Percentiles rank a stretch among this genome's conserved stretches.
These are phyloP conservation scores for Nannoperca obscura DNA, from an alignment of 2,797 vertebrate genomes.

Conservation along the genomic window DNA sequence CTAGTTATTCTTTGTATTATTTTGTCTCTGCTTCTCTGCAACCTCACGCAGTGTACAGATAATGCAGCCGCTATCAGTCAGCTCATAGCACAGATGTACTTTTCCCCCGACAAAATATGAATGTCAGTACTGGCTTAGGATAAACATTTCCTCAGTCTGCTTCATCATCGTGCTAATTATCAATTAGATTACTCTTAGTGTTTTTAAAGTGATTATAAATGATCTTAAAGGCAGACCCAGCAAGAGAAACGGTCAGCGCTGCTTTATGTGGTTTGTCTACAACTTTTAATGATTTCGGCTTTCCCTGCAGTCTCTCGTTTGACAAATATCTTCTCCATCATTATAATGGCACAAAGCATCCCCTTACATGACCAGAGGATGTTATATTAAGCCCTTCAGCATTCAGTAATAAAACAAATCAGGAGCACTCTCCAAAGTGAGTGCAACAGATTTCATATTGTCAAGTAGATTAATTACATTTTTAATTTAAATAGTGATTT, in stretches of 20 bases:
- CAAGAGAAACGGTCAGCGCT: slow-evolving; percentile 29
- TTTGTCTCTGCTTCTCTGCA: slow-evolving; percentile 11
- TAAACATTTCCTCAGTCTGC: slow-evolving; percentile 9
- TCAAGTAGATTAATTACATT: too few species aligned
- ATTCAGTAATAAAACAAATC: neutral
- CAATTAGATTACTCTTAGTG: slow-evolving; percentile 11
- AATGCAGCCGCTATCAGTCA: slow-evolving; percentile 14
- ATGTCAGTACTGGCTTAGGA: neutral
- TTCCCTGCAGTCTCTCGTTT: neutral
- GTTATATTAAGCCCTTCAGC: neutral
- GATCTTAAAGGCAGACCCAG: slow-evolving; percentile 2
- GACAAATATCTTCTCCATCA: neutral
- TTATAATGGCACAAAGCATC: neutral
- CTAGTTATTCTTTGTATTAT: neutral
- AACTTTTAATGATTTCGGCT: slow-evolving; percentile 17
- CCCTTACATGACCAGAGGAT: neutral
- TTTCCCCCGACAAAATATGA: neutral
- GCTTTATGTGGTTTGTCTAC: neutral
- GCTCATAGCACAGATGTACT: slow-evolving; percentile 5
- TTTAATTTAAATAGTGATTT: too few species aligned
- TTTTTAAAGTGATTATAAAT: slow-evolving; percentile 40
- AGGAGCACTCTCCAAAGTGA: neutral
- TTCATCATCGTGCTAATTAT: slow-evolving; percentile 37
- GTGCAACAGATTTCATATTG: neutral
- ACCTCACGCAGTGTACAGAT: neutral